Evolutionary conservation across 2,797 vertebrate species (phyloP).

Genomic region (Vultur gryphus): DNA sequence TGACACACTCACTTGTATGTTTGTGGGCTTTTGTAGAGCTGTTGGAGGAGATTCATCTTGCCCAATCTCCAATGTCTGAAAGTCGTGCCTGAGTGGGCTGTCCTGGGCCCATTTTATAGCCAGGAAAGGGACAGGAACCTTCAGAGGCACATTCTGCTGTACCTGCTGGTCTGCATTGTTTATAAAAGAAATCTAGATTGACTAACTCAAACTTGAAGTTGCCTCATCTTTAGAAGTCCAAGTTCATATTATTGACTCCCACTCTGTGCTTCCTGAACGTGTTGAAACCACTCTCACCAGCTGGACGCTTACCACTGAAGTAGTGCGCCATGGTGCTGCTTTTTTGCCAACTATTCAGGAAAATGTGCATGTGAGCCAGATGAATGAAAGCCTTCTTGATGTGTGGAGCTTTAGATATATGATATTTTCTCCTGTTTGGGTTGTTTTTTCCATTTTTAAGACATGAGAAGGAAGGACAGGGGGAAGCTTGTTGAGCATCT

Average conservation of each 20-base stretch:
- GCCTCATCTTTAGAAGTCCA: not conserved
- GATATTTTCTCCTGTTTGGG: not conserved
- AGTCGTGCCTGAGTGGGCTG: not conserved
- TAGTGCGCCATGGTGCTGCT: not conserved
- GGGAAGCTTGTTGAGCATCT: not conserved
- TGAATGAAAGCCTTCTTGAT: not conserved
- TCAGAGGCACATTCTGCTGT: not conserved
- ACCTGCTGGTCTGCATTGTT: not conserved
- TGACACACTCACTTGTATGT: not conserved
- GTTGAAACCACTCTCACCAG: not conserved
- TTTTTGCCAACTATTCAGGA: not conserved
- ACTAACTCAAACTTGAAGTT: not conserved
- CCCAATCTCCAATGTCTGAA: accelerated
- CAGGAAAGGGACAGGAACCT: not conserved
- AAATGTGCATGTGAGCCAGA: not conserved
- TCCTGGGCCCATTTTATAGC: not conserved
- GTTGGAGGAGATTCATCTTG: not conserved
- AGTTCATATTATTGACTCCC: not conserved
- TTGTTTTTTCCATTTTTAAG: not conserved
- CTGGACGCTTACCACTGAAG: not conserved
- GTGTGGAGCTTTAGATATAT: not conserved
- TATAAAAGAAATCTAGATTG: not conserved
- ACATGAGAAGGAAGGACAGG: not conserved
- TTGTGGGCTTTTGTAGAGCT: not conserved
- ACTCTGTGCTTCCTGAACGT: not conserved